These are phyloP conservation scores for Gymnopithys bicolor DNA, from an alignment of 2,797 vertebrate genomes.

Conservation along the genomic window DNA sequence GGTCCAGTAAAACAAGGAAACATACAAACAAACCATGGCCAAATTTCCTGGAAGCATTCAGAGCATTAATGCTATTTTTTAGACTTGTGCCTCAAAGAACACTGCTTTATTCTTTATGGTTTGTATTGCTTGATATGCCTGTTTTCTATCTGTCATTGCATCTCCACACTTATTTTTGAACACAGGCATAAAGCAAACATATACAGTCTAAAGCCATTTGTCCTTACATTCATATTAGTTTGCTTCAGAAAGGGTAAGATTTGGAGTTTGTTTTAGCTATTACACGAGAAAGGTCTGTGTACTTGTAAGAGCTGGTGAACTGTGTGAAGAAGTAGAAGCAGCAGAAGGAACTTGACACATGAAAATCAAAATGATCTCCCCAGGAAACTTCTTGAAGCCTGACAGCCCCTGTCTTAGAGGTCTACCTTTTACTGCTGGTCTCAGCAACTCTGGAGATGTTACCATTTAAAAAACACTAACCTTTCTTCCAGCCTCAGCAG, in stretches of 20 bases:
- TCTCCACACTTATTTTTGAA: background rate
- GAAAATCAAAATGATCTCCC: background rate
- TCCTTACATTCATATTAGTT: background rate
- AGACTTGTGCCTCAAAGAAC: background rate
- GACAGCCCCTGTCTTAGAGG: background rate
- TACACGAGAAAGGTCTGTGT: background rate
- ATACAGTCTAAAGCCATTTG: background rate
- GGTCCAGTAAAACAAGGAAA: constrained; percentile 9
- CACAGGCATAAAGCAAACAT: background rate
- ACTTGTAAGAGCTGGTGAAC: background rate
- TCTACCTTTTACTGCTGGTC: background rate
- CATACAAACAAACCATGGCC: background rate
- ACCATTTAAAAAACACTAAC: background rate
- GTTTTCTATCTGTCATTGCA: background rate
- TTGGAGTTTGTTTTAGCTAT: background rate
- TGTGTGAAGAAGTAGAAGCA: background rate
- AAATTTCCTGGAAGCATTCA: background rate
- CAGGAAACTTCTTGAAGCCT: background rate
- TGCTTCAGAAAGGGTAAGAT: background rate
- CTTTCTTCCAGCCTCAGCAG: background rate
- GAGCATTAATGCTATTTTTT: background rate
- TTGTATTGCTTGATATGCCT: background rate
- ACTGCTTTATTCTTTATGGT: background rate
- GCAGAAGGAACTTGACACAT: background rate
- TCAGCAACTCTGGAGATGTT: background rate